Base-by-base conservation (phyloP, 2,797 vertebrate species). In the Silurus lanzhouensis region DNA sequence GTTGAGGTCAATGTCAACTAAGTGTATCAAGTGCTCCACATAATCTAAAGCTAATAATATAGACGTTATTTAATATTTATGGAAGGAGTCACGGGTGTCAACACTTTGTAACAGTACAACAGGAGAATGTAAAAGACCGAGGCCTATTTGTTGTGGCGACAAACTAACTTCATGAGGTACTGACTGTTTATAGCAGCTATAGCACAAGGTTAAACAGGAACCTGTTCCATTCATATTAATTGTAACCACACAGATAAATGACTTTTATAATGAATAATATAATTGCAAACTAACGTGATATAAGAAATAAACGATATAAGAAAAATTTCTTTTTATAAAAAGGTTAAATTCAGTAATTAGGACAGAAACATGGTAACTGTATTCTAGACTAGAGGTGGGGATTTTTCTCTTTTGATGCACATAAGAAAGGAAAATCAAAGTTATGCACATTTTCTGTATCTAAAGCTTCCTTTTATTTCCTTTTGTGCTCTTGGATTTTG, bases 11-110 rank as follows among this genome's bases (percentile, higher is more conserved):
- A 9, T 52, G 48, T 52, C 48, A 52, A 52, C 48, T 7, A 52
- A 52, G 4, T 63, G 46, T n/a, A 20, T 14, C 10, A 14, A 19
- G n/a, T 19, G 6, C 58, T 3, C 31, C 61, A 12, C 25, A 52
- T 66, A 52, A 52, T 52, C 46, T 66, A 81, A 64, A 44, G 6
- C 22, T 80, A 46, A 55, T 31, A 67, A 48, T 48, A 81, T 44
- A 64, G 63, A 81, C 10, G 0, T 66, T 81, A 81, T 81, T 81
- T 81, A 81, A 66, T 81, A 81, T 81, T 81, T 81, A 81, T 81
- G 25, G 78, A 66, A 25, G 9, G 60, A 80, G 61, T 81, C 46
- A 27, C 1, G 1, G 44, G n/a, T 55, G 14, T 66, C 15, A 12
- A 3, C 0, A 0, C 1, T 15, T 13, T 27, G 4, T 52, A 12